Base-by-base conservation (phyloP, 2,797 vertebrate genomes). In the Sebastes cheni region DNA sequence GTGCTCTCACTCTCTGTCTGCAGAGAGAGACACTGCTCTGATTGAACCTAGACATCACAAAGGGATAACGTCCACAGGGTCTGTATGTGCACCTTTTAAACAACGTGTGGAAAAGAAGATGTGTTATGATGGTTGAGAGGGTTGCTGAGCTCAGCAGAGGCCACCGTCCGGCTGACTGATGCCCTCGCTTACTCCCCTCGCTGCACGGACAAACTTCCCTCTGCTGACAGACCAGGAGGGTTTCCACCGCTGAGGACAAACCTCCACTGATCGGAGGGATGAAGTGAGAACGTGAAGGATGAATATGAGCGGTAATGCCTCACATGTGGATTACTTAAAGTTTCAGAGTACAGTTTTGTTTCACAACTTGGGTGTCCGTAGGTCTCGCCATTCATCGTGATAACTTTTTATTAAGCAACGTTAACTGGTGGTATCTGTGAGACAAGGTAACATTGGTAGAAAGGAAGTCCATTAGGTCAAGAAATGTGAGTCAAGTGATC, bases 1-100 rank as follows among this genome's bases (percentile, higher is more conserved):
- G 84, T 91, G 91, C 89, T 93, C 92, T 87, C 92, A 91, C 92
- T 94, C 93, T 65, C 66, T 23, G 78, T 84, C 84, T 77, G 77
- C 79, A 50, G 52, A 67, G 72, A 36, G 69, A 39, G 60, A 55
- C n/a, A 59, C 27, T 12, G 72, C 25, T 82, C 29, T 3, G 61
- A 74, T 27, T 61, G 34, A 65, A 79, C 56, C 25, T 20, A 72
- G 70, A 77, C 81, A 27, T 75, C 67, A 78, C 80, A 50, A 14
- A 78, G 67, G 39, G 56, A 75, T 67, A 30, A 60, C 6, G 92
- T 91, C 82, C 74, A 39, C 66, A 6, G 55, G 61, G 75, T 46
- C 39, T 29, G 46, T 23, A 2, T 56, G 66, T 5, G 0, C 55
- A 34, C 54, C 50, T 9, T 67, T 75, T 42, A 75, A 62, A 77